These are phyloP conservation scores for Hemicentrotus pulcherrimus DNA, from an alignment of 35 echinoderm and acorn worm genomes.

Conservation along the genomic window DNA sequence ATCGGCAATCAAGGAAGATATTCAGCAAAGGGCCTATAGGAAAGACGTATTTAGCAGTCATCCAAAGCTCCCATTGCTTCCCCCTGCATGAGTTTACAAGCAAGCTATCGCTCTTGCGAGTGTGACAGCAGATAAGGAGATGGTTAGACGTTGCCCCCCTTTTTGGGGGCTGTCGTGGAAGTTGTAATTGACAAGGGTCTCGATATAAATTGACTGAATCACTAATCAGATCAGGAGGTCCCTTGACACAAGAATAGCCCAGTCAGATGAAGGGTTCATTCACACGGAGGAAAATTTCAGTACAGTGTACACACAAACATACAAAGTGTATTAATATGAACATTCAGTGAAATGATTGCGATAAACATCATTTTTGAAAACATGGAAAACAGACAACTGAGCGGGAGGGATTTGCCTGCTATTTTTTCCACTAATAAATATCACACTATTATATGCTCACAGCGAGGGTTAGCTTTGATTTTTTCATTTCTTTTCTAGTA, in stretches of 20 bases:
- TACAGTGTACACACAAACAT: neutral
- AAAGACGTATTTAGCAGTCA: neutral
- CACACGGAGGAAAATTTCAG: neutral
- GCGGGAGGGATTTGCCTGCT: too few species aligned
- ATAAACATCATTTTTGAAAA: too few species aligned
- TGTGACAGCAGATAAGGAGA: neutral
- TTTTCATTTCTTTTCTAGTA: too few species aligned
- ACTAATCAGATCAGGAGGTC: neutral
- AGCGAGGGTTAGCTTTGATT: too few species aligned
- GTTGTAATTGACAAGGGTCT: conserved; percentile 17
- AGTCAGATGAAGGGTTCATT: neutral
- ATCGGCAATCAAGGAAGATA: too few species aligned
- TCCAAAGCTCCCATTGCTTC: neutral
- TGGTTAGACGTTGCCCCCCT: neutral
- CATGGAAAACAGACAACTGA: too few species aligned
- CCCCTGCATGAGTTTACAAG: neutral
- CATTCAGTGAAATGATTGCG: too few species aligned
- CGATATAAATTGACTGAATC: conserved; percentile 5
- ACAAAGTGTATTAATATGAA: too few species aligned
- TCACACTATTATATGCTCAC: too few species aligned
- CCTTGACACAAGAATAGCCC: neutral
- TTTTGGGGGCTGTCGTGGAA: neutral
- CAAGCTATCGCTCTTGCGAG: neutral
- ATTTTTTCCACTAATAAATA: too few species aligned
- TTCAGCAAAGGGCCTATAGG: too few species aligned